Evolutionary conservation across 1,140 invertebrate species (phyloP), one percentile per base, ranked within the genome.

Genomic region (Drosophila ironensis): DNA sequence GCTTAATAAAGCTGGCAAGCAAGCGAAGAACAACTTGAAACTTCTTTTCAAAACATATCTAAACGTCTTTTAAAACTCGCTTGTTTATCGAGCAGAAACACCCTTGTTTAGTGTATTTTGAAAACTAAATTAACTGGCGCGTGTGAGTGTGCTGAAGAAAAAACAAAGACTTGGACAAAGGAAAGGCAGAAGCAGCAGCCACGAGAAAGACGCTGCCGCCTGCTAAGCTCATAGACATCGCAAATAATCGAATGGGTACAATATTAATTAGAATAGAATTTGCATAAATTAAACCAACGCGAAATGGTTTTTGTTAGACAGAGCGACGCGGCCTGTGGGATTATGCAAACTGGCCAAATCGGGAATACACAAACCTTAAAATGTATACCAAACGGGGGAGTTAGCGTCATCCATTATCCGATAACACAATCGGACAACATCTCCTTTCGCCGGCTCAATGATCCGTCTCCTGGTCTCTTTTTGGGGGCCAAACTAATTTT

Each of bases 211-310:
- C 42, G 76, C 54, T 46, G 75, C 75, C 60, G 75, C 48, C 60
- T 40, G 28, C 24, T 68, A 46, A 61, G 50, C 54, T 54, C 51
- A 44, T 37, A 41, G 20, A 47, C 14, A 50, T 20, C 3, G 68
- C 27, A 51, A 48, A 63, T 54, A 70, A 56, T 42, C 42, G 53
- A 68, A 86, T 57, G 60, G 47, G 52, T 42, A 69, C 80, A 80
- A 80, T 64, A 75, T 86, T 86, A 86, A 86, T 86, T 86, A 75
- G 77, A 78, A 67, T 63, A 86, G 71, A 80, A 86, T 86, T 86
- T 86, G 80, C 80, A 86, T 86, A 80, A 71, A 72, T 84, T 74
- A 74, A 71, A 41, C 9, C 63, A 46, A 22, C 37, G 48, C 44
- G 59, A 86, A 71, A 57, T 68, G 60, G 66, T 59, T 87, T 86